A percentile compares a stretch with the other conserved stretches of the same genome.
Evolutionary conservation across 1,140 invertebrate genomes (phyloP).

Genomic region (Eurosta solidaginis): DNA sequence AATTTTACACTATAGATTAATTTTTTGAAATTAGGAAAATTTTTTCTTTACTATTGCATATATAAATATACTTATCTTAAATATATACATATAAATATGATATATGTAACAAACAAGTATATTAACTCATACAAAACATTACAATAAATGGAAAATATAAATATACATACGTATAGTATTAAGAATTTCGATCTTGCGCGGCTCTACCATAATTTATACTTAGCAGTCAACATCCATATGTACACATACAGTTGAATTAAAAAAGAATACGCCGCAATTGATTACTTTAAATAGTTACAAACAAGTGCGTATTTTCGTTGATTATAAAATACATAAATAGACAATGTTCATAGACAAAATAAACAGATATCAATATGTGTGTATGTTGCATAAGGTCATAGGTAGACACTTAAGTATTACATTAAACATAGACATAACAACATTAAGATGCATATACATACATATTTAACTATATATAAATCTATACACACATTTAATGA

Average conservation of each 20-base stretch:
- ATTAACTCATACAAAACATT: neutral
- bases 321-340: neutral
- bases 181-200: constrained; percentile 23
- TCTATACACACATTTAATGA: neutral
- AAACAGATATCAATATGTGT: neutral
- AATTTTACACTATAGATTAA: constrained; percentile 25
- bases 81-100: neutral
- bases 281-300: neutral
- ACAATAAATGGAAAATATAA: neutral
- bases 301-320: neutral
- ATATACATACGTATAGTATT: constrained; percentile 13
- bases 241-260: neutral
- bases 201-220: neutral
- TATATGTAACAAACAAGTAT: neutral
- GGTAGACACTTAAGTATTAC: constrained; percentile 15
- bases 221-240: neutral
- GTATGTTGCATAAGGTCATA: constrained; percentile 24
- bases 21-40: constrained; percentile 23
- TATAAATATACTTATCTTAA: neutral
- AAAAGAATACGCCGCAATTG: neutral
- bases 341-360: constrained; percentile 5
- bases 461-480: neutral
- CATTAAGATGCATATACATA: too few species aligned
- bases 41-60: constrained; percentile 12
- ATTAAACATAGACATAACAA: constrained; percentile 10